Evolutionary conservation across 2,797 vertebrate species (phyloP), one percentile per base, ranked within the genome.

Genomic region (Remorina albescens): DNA sequence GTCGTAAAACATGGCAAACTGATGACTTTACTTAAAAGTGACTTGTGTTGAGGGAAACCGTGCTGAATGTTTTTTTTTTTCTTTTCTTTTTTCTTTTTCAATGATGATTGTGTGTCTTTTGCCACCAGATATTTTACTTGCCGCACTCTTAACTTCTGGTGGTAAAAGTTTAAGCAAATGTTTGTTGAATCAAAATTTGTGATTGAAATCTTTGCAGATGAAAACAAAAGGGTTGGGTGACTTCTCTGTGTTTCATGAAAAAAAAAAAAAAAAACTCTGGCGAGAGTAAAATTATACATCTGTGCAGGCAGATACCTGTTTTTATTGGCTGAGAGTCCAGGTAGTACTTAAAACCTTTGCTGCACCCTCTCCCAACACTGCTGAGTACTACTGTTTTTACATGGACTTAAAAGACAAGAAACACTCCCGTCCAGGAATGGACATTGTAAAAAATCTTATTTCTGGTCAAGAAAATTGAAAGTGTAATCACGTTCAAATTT

Each of bases 251-350:
- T 75, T 56, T 82, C 39, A 54, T 60, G 74, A 73, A 73, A 74
- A 78, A 76, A 76, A 73, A 74, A 78, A 76, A 76, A 65, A 77
- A 75, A 72, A 78, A 53, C 51, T 41, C 70, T 88, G 81, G 90
- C 81, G 81, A 72, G 82, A 86, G 76, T 75, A 71, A 89, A 89
- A 86, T 83, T 80, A 75, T 88, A 90, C 88, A 91, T 91, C 85
- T 90, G 91, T 64, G 66, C 79, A 80, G 87, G 76, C 82, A 84
- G 86, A 91, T 88, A 88, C 82, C 82, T 93, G 90, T 92, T 94
- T 92, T 88, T 72, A 74, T 89, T 94, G 92, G 92, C 91, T 66
- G 54, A 37, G 72, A 54, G 60, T 73, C 55, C 83, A 87, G 85
- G 78, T 90, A 84, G 84, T 80, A 76, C 88, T 88, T 83, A 73